phyloP scores from a whole-genome alignment of 2,113 vertebrate species.

The Antigone vipio region DNA sequence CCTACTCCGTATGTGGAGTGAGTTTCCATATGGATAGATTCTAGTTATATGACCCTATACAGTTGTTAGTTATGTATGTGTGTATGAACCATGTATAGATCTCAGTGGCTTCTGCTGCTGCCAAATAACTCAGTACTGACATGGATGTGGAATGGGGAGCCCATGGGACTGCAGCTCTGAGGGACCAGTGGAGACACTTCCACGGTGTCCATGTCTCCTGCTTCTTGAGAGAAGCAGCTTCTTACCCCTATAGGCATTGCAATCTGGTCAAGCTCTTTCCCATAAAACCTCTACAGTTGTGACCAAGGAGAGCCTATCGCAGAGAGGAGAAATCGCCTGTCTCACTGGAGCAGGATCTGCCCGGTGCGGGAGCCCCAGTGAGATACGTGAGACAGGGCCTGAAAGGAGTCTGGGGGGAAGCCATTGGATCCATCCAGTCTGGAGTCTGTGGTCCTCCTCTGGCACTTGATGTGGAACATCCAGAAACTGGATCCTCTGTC shows the following conservation, averaged over 20 bases:
- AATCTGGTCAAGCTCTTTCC: neutral
- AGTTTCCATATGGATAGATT: neutral
- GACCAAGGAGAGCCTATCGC: neutral
- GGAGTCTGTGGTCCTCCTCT: neutral
- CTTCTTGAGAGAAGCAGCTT: neutral
- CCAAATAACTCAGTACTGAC: neutral
- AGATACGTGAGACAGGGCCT: neutral
- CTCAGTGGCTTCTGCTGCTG: neutral
- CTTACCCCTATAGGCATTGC: neutral
- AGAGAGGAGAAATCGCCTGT: neutral
- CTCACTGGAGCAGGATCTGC: neutral
- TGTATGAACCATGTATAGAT: neutral
- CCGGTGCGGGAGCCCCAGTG: neutral
- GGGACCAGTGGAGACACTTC: neutral
- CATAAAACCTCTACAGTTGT: neutral
- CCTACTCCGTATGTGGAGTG: neutral
- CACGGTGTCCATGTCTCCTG: neutral
- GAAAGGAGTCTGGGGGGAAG: neutral
- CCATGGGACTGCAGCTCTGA: neutral
- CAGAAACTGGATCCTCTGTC: neutral
- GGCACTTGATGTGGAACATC: neutral
- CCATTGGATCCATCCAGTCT: fast-evolving
- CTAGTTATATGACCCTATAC: neutral
- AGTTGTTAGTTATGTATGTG: neutral
- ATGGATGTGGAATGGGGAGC: neutral